Evolutionary conservation across 2,888 invertebrate species (phyloP).

Genomic region (Drymonia ruficornis): DNA sequence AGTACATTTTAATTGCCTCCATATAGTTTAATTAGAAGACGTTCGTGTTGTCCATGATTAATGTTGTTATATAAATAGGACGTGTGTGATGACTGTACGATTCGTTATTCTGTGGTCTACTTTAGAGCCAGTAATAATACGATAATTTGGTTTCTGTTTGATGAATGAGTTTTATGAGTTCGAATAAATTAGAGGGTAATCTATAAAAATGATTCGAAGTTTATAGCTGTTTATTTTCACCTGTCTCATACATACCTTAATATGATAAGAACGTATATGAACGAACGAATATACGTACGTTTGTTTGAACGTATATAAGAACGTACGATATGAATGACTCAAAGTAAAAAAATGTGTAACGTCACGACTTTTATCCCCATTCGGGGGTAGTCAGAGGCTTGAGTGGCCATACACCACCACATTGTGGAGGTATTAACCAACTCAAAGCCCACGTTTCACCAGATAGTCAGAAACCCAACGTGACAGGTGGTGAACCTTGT

Average conservation of each 20-base stretch:
- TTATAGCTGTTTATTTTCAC: neutral
- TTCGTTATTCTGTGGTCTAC: slow-evolving; percentile 28
- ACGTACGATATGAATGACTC: too few species aligned
- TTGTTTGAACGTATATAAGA: too few species aligned
- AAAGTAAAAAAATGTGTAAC: too few species aligned
- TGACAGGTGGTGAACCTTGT: too few species aligned
- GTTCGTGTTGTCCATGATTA: slow-evolving; percentile 64
- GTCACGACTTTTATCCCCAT: too few species aligned
- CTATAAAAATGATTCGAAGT: neutral
- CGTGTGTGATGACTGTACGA: slow-evolving; percentile 55
- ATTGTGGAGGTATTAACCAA: too few species aligned
- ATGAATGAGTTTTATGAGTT: slow-evolving; percentile 32
- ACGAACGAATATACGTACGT: too few species aligned
- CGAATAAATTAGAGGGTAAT: slow-evolving; percentile 21
- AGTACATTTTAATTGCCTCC: slow-evolving; percentile 75
- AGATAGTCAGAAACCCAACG: too few species aligned
- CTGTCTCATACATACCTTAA: neutral
- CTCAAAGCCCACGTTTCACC: too few species aligned
- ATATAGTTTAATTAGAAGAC: slow-evolving; percentile 74
- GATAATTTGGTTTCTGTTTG: slow-evolving; percentile 33
- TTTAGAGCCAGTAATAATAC: slow-evolving; percentile 12
- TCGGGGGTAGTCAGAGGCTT: too few species aligned
- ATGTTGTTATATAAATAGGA: slow-evolving; percentile 64
- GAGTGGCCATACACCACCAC: too few species aligned
- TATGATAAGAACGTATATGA: neutral